Percentiles rank a stretch among this genome's conserved stretches.
Evolutionary conservation across 2,113 vertebrate species (phyloP).

Genomic region (Seriola rivoliana): DNA sequence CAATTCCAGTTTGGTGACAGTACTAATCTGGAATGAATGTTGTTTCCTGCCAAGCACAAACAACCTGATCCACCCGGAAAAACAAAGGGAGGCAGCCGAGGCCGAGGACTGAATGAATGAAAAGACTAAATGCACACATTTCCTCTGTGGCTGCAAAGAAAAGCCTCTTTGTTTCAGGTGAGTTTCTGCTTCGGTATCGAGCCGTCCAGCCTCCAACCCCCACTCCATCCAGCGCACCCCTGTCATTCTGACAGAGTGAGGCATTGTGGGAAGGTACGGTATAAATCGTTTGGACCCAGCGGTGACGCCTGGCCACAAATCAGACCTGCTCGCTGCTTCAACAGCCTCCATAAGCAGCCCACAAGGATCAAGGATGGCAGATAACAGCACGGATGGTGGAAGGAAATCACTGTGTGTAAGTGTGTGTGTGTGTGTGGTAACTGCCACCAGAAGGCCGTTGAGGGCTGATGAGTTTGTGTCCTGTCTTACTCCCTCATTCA

Average conservation of each 20-base stretch:
- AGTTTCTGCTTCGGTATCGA: slow-evolving; percentile 76
- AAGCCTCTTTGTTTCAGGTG: slow-evolving; percentile 79
- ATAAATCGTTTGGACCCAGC: slow-evolving; percentile 47
- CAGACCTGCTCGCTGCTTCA: slow-evolving; percentile 38
- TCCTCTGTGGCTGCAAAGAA: slow-evolving; percentile 66
- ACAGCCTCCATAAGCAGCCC: slow-evolving; percentile 24
- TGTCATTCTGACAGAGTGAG: slow-evolving; percentile 41
- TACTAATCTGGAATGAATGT: slow-evolving; percentile 28
- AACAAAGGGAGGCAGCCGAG: slow-evolving; percentile 38
- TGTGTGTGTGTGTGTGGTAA: slow-evolving; percentile 13
- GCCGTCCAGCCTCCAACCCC: slow-evolving; percentile 17
- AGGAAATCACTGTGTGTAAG: neutral
- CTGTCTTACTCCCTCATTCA: neutral
- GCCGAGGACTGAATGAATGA: slow-evolving; percentile 43
- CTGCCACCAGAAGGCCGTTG: slow-evolving; percentile 26
- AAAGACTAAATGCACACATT: slow-evolving; percentile 53
- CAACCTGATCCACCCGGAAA: slow-evolving; percentile 35
- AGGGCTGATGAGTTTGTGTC: slow-evolving; percentile 34
- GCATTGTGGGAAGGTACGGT: slow-evolving; percentile 58
- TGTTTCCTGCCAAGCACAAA: slow-evolving; percentile 43
- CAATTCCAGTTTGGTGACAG: neutral
- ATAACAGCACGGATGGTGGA: slow-evolving; percentile 13
- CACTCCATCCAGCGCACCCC: slow-evolving; percentile 1
- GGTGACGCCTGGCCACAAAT: slow-evolving; percentile 62
- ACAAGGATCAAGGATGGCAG: slow-evolving; percentile 55